A percentile compares a stretch with the other conserved stretches of the same genome.
Evolutionary conservation across 2,888 invertebrate species (phyloP).

Genomic region (Strigamia crassipes): DNA sequence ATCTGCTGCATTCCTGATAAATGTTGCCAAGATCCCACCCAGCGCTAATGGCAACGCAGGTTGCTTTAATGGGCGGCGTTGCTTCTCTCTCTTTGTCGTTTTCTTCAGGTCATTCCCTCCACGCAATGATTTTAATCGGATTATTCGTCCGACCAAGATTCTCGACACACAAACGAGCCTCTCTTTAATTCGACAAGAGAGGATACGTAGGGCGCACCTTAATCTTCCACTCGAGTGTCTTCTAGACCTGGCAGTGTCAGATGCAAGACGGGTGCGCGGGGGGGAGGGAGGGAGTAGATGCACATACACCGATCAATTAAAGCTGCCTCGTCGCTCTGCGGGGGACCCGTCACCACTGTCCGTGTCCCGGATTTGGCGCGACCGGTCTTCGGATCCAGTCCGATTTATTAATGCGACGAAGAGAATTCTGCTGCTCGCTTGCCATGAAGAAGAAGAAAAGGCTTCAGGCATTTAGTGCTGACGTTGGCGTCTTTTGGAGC

Average conservation of each 20-base stretch:
- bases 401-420: not conserved
- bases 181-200: slow-evolving; percentile 26
- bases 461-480: not conserved
- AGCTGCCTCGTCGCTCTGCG: slow-evolving; percentile 14
- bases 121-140: slow-evolving; percentile 30
- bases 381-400: not conserved
- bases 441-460: not conserved
- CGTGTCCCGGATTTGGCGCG: not conserved
- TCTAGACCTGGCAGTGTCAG: slow-evolving; percentile 7
- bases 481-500: not conserved
- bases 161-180: slow-evolving; percentile 12
- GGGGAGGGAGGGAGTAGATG: too few species aligned
- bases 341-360: slow-evolving; percentile 29
- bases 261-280: not conserved
- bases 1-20: slow-evolving; percentile 26
- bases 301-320: slow-evolving; percentile 13
- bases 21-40: slow-evolving; percentile 30
- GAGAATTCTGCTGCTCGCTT: not conserved
- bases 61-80: slow-evolving; percentile 20
- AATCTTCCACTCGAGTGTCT: slow-evolving; percentile 26
- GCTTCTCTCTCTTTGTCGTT: slow-evolving; percentile 17
- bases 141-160: slow-evolving; percentile 22
- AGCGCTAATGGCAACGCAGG: slow-evolving; percentile 4
- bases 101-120: slow-evolving; percentile 30
- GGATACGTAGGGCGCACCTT: slow-evolving; percentile 6